Evolutionary conservation across 2,113 vertebrate species (phyloP).

Genomic region (Accipiter cooperii): DNA sequence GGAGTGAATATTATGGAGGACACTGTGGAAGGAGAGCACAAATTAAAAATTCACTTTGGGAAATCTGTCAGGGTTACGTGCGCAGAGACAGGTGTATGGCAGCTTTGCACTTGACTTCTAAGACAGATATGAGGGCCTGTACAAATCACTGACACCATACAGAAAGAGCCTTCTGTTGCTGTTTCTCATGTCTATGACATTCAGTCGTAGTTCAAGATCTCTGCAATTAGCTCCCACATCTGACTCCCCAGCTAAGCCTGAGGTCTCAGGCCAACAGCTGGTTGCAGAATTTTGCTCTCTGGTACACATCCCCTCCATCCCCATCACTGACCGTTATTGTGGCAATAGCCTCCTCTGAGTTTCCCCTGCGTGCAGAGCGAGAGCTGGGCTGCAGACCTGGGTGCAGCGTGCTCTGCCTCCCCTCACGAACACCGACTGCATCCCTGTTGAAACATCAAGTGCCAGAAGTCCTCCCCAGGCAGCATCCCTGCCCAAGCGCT

Average conservation of each 20-base stretch:
- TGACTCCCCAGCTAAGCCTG: background rate
- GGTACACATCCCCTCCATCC: background rate
- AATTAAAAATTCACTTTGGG: background rate
- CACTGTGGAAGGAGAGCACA: background rate
- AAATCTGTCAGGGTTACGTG: background rate
- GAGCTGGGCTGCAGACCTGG: background rate
- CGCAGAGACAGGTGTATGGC: background rate
- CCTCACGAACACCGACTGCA: fast-evolving
- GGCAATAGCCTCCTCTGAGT: fast-evolving
- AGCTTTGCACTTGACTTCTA: background rate
- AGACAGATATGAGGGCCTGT: background rate
- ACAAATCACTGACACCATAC: fast-evolving
- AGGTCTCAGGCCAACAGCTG: background rate
- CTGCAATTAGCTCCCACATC: background rate
- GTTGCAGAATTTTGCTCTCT: background rate
- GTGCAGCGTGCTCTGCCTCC: background rate
- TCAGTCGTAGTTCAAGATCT: too few relatives aligned
- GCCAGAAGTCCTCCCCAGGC: background rate
- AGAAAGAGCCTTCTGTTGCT: background rate
- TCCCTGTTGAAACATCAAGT: fast-evolving
- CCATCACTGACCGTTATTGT: fast-evolving
- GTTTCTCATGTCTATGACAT: fast-evolving
- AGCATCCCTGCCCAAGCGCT: background rate
- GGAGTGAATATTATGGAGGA: background rate
- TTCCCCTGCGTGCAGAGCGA: fast-evolving